phyloP scores from a whole-genome alignment of 2,113 vertebrate genomes.

The Callorhinus ursinus region DNA sequence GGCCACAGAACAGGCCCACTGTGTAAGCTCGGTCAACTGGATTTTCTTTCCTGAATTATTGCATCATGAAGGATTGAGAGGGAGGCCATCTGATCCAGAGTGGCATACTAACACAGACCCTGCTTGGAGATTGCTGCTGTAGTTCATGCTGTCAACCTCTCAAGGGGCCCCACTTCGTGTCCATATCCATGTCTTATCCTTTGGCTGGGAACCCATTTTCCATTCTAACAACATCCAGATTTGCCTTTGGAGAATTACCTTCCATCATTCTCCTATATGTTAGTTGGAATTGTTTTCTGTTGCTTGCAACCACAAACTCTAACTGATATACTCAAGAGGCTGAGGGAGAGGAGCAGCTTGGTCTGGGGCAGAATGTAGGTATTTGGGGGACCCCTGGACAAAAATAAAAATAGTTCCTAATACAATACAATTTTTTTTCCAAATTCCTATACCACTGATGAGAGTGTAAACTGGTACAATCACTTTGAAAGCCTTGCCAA shows the following conservation, averaged over 20 bases:
- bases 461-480: neutral
- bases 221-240: neutral
- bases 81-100: neutral
- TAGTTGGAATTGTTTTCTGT: neutral
- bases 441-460: neutral
- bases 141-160: too few species aligned
- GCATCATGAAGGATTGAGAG: neutral
- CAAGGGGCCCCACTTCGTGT: neutral
- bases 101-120: neutral
- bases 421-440: neutral
- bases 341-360: neutral
- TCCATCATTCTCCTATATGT: neutral
- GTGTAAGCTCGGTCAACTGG: neutral
- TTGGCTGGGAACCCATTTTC: neutral
- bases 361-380: neutral
- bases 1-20: neutral
- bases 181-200: neutral
- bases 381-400: neutral
- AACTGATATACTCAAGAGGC: neutral
- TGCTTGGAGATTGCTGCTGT: neutral
- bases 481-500: neutral
- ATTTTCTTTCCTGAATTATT: neutral
- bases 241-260: neutral
- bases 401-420: neutral
- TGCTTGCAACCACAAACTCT: neutral